A percentile compares a stretch with the other conserved stretches of the same genome.
Conservation (phyloP, 2,113 vertebrate species). For the Scopus umbretta region DNA sequence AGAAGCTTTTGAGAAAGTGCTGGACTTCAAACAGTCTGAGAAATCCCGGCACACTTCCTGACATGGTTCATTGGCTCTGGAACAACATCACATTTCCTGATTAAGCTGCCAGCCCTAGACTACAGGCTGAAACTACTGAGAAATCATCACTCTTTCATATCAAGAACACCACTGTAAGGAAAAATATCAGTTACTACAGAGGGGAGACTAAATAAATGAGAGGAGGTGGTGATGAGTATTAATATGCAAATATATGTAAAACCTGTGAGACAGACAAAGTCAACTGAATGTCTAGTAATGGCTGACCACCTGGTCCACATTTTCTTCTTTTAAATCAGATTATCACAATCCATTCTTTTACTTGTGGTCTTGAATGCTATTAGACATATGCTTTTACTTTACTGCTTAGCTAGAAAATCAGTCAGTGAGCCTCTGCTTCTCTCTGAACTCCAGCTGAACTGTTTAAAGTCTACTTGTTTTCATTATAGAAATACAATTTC, state of each 20-base stretch:
- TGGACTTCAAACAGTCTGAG: not conserved
- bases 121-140: not conserved
- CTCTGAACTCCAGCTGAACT: not conserved
- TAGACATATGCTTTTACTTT: not conserved
- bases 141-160: not conserved
- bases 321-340: not conserved
- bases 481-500: not conserved
- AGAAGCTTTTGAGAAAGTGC: not conserved
- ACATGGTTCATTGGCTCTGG: not conserved
- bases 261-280: not conserved
- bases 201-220: not conserved
- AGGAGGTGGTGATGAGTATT: not conserved
- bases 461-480: not conserved
- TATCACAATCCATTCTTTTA: not conserved
- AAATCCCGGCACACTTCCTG: fast-evolving
- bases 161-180: not conserved
- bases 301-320: not conserved
- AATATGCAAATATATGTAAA: not conserved
- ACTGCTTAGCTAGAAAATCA: not conserved
- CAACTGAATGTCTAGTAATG: not conserved
- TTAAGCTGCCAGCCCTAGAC: not conserved
- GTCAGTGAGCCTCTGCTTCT: not conserved
- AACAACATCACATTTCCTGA: not conserved
- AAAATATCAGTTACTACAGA: not conserved
- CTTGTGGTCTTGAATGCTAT: not conserved